Evolutionary conservation across 2,888 invertebrate genomes (phyloP).

Genomic region (Eretmocerus hayati): DNA sequence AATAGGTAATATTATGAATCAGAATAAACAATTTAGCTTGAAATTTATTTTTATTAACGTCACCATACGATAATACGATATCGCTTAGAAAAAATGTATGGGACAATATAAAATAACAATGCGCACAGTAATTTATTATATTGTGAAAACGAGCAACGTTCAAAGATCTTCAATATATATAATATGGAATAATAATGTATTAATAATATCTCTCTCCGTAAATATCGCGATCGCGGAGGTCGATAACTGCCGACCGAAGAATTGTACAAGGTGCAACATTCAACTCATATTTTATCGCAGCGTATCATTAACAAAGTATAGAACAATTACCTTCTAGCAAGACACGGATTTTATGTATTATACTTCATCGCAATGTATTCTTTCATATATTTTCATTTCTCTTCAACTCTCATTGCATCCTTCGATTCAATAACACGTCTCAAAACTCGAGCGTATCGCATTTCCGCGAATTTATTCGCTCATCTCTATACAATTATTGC

Average conservation of each 20-base stretch:
- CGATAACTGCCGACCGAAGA: too few species aligned
- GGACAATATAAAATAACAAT: constrained; percentile 45
- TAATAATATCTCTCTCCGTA: background rate
- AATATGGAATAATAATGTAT: constrained; percentile 2
- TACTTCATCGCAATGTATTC: too few species aligned
- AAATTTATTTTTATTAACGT: constrained; percentile 23
- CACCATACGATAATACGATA: constrained; percentile 15
- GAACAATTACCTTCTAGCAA: constrained; percentile 36
- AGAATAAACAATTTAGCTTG: constrained; percentile 11
- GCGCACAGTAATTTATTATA: constrained; percentile 38
- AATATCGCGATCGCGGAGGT: too few species aligned
- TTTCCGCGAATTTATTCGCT: too few species aligned
- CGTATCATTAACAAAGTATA: constrained; percentile 37
- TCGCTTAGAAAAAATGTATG: constrained; percentile 36
- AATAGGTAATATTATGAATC: background rate
- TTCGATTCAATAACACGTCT: too few species aligned
- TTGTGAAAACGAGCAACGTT: constrained; percentile 39
- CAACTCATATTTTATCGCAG: constrained; percentile 33
- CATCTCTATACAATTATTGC: too few species aligned
- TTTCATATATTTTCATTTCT: too few species aligned
- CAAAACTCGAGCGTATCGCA: too few species aligned
- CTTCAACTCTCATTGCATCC: too few species aligned
- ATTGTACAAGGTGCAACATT: constrained; percentile 28
- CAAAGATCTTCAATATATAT: constrained; percentile 21
- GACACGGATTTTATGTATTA: constrained; percentile 32